phyloP scores from a whole-genome alignment of 2,888 invertebrate genomes.

The Heteropelma amictum region DNA sequence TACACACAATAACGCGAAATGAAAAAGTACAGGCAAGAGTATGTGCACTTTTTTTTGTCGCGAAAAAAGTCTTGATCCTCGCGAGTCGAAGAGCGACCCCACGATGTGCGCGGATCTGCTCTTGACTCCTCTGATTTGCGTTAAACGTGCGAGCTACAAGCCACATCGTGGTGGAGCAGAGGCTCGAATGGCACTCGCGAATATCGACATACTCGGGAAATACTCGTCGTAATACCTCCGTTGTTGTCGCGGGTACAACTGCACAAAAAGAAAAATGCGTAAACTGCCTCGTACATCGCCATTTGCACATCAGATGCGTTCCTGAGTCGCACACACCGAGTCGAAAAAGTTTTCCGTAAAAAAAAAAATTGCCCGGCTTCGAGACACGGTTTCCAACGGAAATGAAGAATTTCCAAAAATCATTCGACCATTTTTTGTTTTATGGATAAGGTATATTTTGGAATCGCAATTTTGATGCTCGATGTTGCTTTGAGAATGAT shows the following conservation, averaged over 20 bases:
- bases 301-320: constrained; percentile 36
- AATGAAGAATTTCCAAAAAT: too few relatives aligned
- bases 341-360: neutral
- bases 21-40: constrained; percentile 29
- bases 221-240: constrained; percentile 28
- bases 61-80: constrained; percentile 16
- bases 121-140: constrained; percentile 26
- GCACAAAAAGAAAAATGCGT: neutral
- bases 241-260: neutral
- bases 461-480: too few relatives aligned
- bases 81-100: constrained; percentile 1
- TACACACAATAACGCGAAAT: neutral
- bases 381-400: too few relatives aligned
- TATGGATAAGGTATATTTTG: too few relatives aligned
- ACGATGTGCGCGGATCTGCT: constrained; percentile 37
- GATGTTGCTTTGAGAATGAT: too few relatives aligned
- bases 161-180: constrained; percentile 7
- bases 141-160: constrained; percentile 31
- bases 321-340: neutral
- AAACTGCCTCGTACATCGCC: constrained; percentile 46
- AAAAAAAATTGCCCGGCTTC: too few relatives aligned
- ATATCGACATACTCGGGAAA: constrained; percentile 38
- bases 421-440: too few relatives aligned
- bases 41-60: constrained; percentile 34
- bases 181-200: constrained; percentile 25